Percentiles rank a stretch among this genome's conserved stretches.
phyloP scores from a whole-genome alignment of 2,113 vertebrate species.

The Notiomystis cincta region DNA sequence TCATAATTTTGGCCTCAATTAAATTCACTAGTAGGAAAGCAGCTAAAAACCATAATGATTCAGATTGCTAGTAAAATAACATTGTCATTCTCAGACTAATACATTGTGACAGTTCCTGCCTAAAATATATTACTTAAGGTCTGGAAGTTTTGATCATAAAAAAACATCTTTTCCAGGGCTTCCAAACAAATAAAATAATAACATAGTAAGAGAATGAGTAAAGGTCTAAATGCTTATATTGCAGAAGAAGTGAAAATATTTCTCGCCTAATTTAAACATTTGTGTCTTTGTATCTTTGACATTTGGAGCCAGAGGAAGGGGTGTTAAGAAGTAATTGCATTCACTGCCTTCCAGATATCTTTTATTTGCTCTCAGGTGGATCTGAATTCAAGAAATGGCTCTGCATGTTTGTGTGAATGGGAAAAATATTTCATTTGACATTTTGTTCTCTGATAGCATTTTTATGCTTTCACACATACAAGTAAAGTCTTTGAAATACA shows the following conservation, averaged over 20 bases:
- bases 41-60: background rate
- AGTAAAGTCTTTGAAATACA: background rate
- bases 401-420: background rate
- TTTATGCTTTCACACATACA: background rate
- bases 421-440: slow-evolving; percentile 32
- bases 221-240: slow-evolving; percentile 33
- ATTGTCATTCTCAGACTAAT: background rate
- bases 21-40: background rate
- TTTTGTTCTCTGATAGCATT: slow-evolving; percentile 41
- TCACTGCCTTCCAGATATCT: slow-evolving; percentile 33
- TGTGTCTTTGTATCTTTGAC: slow-evolving; percentile 44
- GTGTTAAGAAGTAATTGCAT: slow-evolving; percentile 43
- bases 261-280: slow-evolving; percentile 50
- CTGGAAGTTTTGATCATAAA: background rate
- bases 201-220: background rate
- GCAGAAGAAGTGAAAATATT: slow-evolving; percentile 32
- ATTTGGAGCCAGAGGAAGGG: slow-evolving; percentile 48
- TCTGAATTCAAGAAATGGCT: slow-evolving; percentile 22
- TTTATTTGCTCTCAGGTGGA: slow-evolving; percentile 42
- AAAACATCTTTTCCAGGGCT: background rate
- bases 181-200: slow-evolving; percentile 29
- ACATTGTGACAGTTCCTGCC: background rate
- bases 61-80: background rate
- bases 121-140: background rate
- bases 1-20: background rate